These are phyloP conservation scores for Mesoclemmys tuberculata DNA, from an alignment of 2,113 vertebrate genomes.

Conservation along the genomic window DNA sequence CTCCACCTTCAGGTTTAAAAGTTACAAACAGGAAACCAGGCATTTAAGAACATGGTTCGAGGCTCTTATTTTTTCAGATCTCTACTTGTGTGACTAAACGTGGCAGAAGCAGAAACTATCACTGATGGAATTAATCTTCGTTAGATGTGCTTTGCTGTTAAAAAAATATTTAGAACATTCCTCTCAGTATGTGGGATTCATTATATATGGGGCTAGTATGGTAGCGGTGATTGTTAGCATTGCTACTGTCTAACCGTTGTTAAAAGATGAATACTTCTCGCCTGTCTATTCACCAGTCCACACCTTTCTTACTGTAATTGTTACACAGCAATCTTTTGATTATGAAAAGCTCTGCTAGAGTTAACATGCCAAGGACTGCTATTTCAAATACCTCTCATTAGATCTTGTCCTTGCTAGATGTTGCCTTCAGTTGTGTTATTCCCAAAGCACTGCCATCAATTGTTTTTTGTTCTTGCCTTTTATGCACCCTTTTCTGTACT, in stretches of 20 bases:
- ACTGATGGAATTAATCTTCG: neutral
- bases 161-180: neutral
- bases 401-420: neutral
- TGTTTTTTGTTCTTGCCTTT: neutral
- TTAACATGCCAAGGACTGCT: neutral
- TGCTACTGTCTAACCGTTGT: neutral
- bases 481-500: neutral
- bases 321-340: neutral
- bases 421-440: neutral
- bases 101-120: neutral
- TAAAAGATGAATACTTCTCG: neutral
- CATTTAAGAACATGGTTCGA: neutral
- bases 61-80: neutral
- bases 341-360: neutral
- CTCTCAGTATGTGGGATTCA: neutral
- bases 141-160: neutral
- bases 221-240: neutral
- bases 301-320: neutral
- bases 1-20: conserved; percentile 18
- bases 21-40: neutral
- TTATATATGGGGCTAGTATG: neutral
- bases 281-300: neutral
- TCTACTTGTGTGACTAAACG: neutral
- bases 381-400: neutral
- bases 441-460: neutral